Conservation (phyloP, 2,888 invertebrate genomes). For the Ctena decussata region DNA sequence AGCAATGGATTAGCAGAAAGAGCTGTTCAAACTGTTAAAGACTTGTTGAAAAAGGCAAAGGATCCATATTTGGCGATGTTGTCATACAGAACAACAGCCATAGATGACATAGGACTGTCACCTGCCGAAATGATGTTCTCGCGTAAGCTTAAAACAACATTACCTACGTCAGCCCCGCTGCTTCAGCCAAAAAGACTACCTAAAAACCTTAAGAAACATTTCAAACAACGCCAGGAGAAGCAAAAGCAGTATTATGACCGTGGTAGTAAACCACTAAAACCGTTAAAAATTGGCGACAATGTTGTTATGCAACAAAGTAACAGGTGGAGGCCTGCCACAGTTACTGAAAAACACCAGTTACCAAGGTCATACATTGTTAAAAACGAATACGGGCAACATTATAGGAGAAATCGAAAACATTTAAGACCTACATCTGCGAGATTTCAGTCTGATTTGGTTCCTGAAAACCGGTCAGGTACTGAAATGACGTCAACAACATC, state of each 20-base stretch:
- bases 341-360: too few relatives aligned
- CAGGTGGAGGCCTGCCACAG: too few relatives aligned
- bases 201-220: background rate
- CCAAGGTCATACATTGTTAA: too few relatives aligned
- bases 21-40: slow-evolving; percentile 53
- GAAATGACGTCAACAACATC: too few relatives aligned
- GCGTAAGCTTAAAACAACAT: background rate
- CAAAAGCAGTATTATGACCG: background rate
- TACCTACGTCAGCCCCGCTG: background rate
- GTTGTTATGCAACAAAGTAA: too few relatives aligned
- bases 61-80: background rate
- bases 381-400: too few relatives aligned
- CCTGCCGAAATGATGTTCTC: background rate
- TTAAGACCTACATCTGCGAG: too few relatives aligned
- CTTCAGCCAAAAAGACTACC: background rate
- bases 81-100: background rate
- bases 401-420: too few relatives aligned
- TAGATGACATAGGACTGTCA: background rate
- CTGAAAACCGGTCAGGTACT: too few relatives aligned
- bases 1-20: slow-evolving; percentile 67
- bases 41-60: slow-evolving; percentile 10
- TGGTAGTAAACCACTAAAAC: too few relatives aligned
- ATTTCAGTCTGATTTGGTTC: too few relatives aligned
- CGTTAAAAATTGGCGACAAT: too few relatives aligned
- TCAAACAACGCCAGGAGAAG: background rate